Evolutionary conservation across 2,797 vertebrate species (phyloP).

Genomic region (Silurus lanzhouensis): DNA sequence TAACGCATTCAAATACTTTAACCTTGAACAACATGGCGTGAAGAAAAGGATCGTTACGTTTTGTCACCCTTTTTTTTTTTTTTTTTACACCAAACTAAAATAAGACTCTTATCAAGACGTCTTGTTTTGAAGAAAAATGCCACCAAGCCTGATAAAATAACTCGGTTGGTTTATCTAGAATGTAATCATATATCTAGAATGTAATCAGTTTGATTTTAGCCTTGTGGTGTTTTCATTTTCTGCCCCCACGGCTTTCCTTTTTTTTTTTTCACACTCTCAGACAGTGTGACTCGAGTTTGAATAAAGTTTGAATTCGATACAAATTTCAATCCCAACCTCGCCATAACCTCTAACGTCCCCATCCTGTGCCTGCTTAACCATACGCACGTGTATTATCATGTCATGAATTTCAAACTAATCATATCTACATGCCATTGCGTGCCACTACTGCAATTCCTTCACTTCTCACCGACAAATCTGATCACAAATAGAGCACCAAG

Average conservation of each 20-base stretch:
- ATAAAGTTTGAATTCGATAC: slow-evolving; percentile 29
- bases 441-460: not conserved
- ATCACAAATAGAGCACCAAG: slow-evolving; percentile 64
- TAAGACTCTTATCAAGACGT: slow-evolving; percentile 71
- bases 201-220: slow-evolving; percentile 72
- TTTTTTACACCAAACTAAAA: slow-evolving; percentile 44
- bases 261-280: not conserved
- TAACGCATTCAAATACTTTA: slow-evolving; percentile 14
- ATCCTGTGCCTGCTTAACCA: not conserved
- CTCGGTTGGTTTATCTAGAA: slow-evolving; percentile 67
- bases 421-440: too few relatives aligned
- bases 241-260: slow-evolving; percentile 32
- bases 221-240: slow-evolving; percentile 64
- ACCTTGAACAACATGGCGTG: not conserved
- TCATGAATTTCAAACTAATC: not conserved
- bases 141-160: slow-evolving; percentile 51
- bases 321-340: not conserved
- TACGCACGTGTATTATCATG: too few relatives aligned
- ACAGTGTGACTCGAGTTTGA: slow-evolving; percentile 9
- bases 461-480: slow-evolving; percentile 58
- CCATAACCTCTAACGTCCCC: slow-evolving; percentile 3
- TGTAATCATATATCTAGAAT: slow-evolving; percentile 69
- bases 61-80: slow-evolving; percentile 3
- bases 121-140: slow-evolving; percentile 59
- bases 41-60: not conserved